phyloP scores from a whole-genome alignment of 2,797 vertebrate genomes.

The Hylomyscus alleni region DNA sequence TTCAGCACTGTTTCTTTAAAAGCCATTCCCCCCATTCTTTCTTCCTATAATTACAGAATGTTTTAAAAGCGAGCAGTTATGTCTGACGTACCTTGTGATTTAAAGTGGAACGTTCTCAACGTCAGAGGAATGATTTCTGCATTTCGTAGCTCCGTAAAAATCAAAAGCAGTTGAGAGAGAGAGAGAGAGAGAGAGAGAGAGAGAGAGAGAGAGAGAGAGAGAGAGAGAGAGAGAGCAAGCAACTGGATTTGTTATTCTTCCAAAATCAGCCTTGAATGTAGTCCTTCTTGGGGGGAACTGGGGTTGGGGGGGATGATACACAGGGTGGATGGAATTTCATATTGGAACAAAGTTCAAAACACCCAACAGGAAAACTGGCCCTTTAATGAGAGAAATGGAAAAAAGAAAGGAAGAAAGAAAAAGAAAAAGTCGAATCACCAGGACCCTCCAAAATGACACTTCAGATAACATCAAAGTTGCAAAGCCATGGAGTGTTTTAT shows the following conservation, averaged over 20 bases:
- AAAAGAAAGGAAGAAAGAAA: neutral
- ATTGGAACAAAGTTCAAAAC: constrained; percentile 70
- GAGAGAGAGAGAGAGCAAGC: neutral
- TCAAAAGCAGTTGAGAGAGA: constrained; percentile 69
- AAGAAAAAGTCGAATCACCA: constrained; percentile 67
- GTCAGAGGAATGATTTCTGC: constrained; percentile 72
- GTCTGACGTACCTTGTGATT: constrained; percentile 76
- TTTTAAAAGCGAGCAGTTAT: constrained; percentile 82
- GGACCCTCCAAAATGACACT: constrained; percentile 77
- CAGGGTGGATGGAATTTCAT: constrained; percentile 75
- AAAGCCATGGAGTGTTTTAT: constrained; percentile 61
- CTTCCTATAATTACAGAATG: constrained; percentile 80
- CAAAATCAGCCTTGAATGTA: constrained; percentile 71
- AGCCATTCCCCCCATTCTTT: constrained; percentile 61
- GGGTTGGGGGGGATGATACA: neutral
- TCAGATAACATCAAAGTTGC: constrained; percentile 74
- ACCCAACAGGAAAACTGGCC: constrained; percentile 66
- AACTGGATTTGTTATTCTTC: constrained; percentile 79
- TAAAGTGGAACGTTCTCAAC: constrained; percentile 75
- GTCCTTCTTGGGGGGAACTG: neutral
- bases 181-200: neutral
- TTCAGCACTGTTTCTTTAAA: constrained; percentile 66
- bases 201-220: neutral
- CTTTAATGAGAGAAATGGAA: constrained; percentile 79
- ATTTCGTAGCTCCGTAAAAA: constrained; percentile 76